Percentiles rank a stretch among this genome's conserved stretches.
Evolutionary conservation across 2,797 vertebrate species (phyloP).

Genomic region (Adrianichthys oophorus): DNA sequence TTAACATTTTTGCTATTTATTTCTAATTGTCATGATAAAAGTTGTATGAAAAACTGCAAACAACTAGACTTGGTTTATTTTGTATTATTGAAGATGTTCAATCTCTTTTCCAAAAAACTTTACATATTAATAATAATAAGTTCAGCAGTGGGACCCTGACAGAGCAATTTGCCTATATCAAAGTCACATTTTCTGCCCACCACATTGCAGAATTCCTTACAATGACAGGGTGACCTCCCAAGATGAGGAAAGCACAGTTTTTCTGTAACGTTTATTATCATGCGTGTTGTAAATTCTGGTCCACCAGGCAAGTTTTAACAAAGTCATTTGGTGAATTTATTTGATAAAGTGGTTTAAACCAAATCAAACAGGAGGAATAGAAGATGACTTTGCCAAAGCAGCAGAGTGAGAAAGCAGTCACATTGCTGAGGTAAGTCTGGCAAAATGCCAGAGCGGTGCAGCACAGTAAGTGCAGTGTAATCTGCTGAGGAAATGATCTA

Average conservation of each 20-base stretch:
- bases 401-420: slow-evolving; percentile 18
- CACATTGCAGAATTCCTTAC: background rate
- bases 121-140: background rate
- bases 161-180: background rate
- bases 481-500: slow-evolving; percentile 9
- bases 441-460: slow-evolving; percentile 6
- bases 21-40: too few relatives aligned
- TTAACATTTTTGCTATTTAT: too few relatives aligned
- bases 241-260: slow-evolving; percentile 2
- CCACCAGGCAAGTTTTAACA: background rate
- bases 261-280: background rate
- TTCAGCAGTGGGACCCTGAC: slow-evolving; percentile 2
- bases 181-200: background rate
- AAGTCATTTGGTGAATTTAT: background rate
- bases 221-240: slow-evolving; percentile 20
- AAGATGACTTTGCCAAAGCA: slow-evolving; percentile 16
- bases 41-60: too few relatives aligned
- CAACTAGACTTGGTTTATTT: too few relatives aligned
- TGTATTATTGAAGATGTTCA: too few relatives aligned
- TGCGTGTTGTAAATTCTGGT: slow-evolving; percentile 1
- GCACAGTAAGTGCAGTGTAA: background rate
- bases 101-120: background rate
- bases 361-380: background rate
- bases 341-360: background rate
- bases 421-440: slow-evolving; percentile 17